Evolutionary conservation across 2,113 vertebrate genomes (phyloP).

Genomic region (Deroptyus accipitrinus): DNA sequence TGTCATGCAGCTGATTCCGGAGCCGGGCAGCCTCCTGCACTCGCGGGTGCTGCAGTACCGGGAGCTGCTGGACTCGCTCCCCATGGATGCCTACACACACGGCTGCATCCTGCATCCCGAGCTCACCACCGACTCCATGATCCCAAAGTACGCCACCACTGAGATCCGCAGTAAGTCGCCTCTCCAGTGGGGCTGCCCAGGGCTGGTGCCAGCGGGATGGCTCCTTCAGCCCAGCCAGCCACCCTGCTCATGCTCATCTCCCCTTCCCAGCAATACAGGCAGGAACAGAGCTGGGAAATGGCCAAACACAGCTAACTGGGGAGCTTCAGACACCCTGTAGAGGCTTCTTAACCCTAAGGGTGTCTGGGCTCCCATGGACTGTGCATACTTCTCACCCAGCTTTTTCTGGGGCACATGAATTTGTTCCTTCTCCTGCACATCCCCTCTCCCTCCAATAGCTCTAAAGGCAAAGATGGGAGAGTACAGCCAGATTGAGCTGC

Average conservation of each 20-base stretch:
- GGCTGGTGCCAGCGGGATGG: fast-evolving
- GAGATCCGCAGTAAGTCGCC: conserved; percentile 98
- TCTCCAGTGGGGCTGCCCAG: conserved; percentile 21
- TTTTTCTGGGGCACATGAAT: neutral
- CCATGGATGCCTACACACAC: conserved; percentile 98
- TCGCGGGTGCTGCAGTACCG: conserved; percentile 92
- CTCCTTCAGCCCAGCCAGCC: neutral
- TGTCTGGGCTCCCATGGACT: neutral
- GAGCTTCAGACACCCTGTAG: neutral
- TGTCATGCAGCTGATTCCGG: conserved; percentile 88
- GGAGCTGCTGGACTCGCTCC: conserved; percentile 91
- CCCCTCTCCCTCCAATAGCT: neutral
- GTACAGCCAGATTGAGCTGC: neutral
- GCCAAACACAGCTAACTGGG: neutral
- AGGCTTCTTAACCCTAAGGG: fast-evolving
- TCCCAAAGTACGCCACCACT: conserved; percentile 99
- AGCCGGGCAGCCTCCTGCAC: conserved; percentile 82
- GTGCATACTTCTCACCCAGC: fast-evolving
- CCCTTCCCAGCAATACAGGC: neutral
- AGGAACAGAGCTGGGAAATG: neutral
- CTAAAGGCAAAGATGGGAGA: neutral
- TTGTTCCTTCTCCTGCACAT: neutral
- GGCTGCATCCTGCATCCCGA: conserved; percentile 99
- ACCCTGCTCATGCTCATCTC: neutral
- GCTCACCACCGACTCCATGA: conserved; percentile 99